Conservation (phyloP, 64 coral and sea anemone species). For the Porites australiensis region DNA sequence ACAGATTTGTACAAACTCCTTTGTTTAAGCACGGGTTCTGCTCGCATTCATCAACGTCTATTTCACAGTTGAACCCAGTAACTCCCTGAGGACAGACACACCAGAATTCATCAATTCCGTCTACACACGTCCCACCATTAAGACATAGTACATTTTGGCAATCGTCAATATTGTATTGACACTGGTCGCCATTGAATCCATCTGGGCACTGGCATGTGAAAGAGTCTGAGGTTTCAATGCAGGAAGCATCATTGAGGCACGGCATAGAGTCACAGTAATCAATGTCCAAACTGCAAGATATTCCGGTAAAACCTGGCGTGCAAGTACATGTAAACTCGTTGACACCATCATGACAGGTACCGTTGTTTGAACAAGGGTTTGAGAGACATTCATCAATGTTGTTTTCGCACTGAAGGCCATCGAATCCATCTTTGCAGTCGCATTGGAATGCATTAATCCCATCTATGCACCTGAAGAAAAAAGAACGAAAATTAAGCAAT, state of each 20-base stretch:
- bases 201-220: not conserved
- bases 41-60: conserved; percentile 42
- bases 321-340: not conserved
- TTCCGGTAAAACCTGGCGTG: conserved; percentile 14
- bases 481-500: too few species aligned
- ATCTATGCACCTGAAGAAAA: not conserved
- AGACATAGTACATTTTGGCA: not conserved
- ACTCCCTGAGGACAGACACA: not conserved
- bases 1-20: conserved; percentile 36
- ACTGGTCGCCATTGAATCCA: not conserved
- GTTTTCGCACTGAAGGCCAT: not conserved
- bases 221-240: not conserved
- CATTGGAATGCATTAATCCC: not conserved
- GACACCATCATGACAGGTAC: not conserved
- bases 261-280: not conserved
- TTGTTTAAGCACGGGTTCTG: conserved; percentile 46
- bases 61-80: conserved; percentile 9
- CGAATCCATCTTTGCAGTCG: not conserved
- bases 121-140: not conserved
- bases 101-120: not conserved
- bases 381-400: conserved; percentile 52
- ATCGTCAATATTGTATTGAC: not conserved
- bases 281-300: not conserved
- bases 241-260: not conserved
- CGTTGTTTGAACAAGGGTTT: conserved; percentile 44